Conservation (phyloP, 1,140 invertebrate genomes). For the Asobara japonica region DNA sequence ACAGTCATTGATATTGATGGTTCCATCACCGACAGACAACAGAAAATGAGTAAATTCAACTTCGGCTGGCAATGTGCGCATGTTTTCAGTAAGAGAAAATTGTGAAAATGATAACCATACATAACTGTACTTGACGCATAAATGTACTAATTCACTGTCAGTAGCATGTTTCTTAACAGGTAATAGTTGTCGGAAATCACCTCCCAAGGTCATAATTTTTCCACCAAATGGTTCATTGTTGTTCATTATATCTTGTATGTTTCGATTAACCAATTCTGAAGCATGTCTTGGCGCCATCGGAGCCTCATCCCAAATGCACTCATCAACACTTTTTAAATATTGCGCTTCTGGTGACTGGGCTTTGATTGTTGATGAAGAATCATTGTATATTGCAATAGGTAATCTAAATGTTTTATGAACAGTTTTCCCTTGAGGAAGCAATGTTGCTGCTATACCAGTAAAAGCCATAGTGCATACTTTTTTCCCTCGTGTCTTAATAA, state of each 20-base stretch:
- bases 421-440: conserved; percentile 39
- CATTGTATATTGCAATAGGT: conserved; percentile 31
- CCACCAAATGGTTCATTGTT: conserved; percentile 40
- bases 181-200: conserved; percentile 44
- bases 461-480: not conserved
- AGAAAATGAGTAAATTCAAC: conserved; percentile 34
- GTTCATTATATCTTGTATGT: conserved; percentile 34
- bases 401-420: conserved; percentile 37
- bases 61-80: conserved; percentile 30
- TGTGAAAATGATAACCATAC: conserved; percentile 31
- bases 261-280: conserved; percentile 37
- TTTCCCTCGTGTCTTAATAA: not conserved
- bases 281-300: conserved; percentile 41
- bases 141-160: conserved; percentile 37
- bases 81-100: conserved; percentile 32
- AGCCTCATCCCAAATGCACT: conserved; percentile 51
- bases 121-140: conserved; percentile 33
- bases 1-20: not conserved
- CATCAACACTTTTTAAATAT: conserved; percentile 22
- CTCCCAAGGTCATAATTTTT: conserved; percentile 40
- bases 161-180: conserved; percentile 39
- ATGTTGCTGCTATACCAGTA: conserved; percentile 17
- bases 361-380: conserved; percentile 41
- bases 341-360: conserved; percentile 41
- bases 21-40: conserved; percentile 33